Conservation (phyloP, 2,888 invertebrate species). For the Orgyia antiqua region DNA sequence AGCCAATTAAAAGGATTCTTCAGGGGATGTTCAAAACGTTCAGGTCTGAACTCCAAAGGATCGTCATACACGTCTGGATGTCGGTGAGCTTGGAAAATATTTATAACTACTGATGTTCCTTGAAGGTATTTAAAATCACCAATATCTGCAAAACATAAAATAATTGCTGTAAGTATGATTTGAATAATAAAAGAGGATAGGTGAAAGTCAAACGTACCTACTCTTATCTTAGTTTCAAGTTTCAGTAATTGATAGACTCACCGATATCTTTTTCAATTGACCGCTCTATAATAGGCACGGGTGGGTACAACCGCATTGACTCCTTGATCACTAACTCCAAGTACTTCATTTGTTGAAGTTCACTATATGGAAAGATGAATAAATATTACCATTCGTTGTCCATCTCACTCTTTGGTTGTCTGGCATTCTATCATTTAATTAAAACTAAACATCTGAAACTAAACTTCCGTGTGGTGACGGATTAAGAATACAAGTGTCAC, state of each 20-base stretch:
- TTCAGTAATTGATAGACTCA: constrained; percentile 26
- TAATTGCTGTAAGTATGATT: too few species aligned
- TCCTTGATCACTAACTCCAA: constrained; percentile 75
- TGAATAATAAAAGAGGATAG: too few species aligned
- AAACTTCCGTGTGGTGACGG: neutral
- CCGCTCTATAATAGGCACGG: constrained; percentile 70
- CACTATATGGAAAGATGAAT: constrained; percentile 35
- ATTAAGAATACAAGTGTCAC: neutral
- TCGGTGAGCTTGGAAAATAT: constrained; percentile 63
- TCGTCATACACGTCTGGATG: constrained; percentile 69
- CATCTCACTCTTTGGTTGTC: neutral
- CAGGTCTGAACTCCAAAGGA: constrained; percentile 71
- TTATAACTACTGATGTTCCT: constrained; percentile 50
- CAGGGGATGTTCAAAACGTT: constrained; percentile 59
- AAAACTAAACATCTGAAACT: neutral
- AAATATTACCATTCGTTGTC: neutral
- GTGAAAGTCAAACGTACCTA: too few species aligned
- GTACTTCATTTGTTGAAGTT: constrained; percentile 73
- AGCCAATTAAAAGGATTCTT: constrained; percentile 68
- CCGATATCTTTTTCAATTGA: constrained; percentile 48
- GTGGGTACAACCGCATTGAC: constrained; percentile 70
- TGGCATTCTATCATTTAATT: too few species aligned
- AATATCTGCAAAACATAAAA: constrained; percentile 23
- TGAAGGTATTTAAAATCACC: constrained; percentile 34
- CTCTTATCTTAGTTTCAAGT: too few species aligned